Conservation (phyloP, 2,113 vertebrate species). For the Labeo rohita region DNA sequence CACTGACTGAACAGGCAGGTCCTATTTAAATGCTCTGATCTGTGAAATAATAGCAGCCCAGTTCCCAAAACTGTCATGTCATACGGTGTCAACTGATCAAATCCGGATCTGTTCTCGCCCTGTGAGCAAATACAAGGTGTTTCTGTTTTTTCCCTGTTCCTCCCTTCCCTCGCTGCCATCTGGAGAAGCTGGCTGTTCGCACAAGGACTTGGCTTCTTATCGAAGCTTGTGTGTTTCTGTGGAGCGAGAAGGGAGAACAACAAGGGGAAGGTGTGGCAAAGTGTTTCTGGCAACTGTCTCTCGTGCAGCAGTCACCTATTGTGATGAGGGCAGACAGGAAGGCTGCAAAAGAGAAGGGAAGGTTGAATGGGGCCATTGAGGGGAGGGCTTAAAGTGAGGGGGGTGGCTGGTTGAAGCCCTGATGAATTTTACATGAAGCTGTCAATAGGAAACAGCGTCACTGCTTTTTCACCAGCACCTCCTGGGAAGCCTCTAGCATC, state of each 20-base stretch:
- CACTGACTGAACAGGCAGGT: constrained; percentile 55
- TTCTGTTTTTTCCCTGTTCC: constrained; percentile 1
- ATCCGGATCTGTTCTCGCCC: constrained; percentile 57
- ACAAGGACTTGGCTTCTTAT: constrained; percentile 20
- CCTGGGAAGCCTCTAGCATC: constrained; percentile 24
- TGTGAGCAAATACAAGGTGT: constrained; percentile 53
- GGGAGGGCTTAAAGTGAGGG: constrained; percentile 12
- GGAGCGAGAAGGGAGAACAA: constrained; percentile 11
- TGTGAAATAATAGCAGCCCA: constrained; percentile 68
- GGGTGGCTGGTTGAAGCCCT: constrained; percentile 42
- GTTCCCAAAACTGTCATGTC: constrained; percentile 67
- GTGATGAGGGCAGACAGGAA: constrained; percentile 67
- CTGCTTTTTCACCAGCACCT: constrained; percentile 16
- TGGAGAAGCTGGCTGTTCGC: constrained; percentile 47
- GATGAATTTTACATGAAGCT: constrained; percentile 75
- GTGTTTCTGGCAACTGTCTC: constrained; percentile 59
- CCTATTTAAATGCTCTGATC: constrained; percentile 68
- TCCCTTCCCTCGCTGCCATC: constrained; percentile 34
- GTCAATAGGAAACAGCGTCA: constrained; percentile 39
- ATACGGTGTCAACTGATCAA: constrained; percentile 59
- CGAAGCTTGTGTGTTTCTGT: constrained; percentile 33
- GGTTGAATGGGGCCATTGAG: constrained; percentile 51
- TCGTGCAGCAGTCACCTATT: constrained; percentile 56
- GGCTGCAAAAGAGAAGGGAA: constrained; percentile 55
- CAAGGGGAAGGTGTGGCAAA: constrained; percentile 34